phyloP scores from a whole-genome alignment of 1,140 invertebrate genomes.

The Radopholus similis region DNA sequence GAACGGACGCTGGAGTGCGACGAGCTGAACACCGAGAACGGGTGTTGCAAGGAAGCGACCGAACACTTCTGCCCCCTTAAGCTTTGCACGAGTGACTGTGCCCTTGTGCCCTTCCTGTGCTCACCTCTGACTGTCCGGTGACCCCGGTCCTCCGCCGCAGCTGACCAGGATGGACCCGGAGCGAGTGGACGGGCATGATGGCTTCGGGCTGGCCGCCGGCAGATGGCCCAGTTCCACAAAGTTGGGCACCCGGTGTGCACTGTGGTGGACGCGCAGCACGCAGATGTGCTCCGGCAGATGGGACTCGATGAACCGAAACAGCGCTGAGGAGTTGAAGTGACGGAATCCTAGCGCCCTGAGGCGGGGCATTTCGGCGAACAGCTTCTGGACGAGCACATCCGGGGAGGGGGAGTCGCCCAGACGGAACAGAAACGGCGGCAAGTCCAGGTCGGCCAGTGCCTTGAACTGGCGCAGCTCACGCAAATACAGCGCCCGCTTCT shows the following conservation, averaged over 20 bases:
- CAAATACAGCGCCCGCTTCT: conserved; percentile 30
- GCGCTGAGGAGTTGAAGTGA: conserved; percentile 44
- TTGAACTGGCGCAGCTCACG: conserved; percentile 20
- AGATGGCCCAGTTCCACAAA: conserved; percentile 27
- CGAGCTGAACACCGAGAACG: neutral
- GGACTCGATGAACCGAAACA: conserved; percentile 43
- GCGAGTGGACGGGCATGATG: neutral
- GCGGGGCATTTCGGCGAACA: conserved; percentile 30
- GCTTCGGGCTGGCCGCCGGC: conserved; percentile 6
- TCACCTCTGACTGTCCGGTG: neutral
- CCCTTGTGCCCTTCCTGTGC: no score
- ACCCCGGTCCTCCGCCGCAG: neutral
- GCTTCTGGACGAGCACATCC: conserved; percentile 31
- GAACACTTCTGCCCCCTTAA: neutral
- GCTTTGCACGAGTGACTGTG: no score
- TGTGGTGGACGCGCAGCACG: conserved; percentile 40
- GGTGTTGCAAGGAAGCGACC: neutral
- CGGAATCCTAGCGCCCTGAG: conserved; percentile 39
- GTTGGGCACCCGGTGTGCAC: conserved; percentile 35
- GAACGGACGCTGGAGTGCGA: neutral
- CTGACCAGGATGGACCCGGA: neutral
- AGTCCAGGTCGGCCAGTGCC: conserved; percentile 35
- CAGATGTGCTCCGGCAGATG: conserved; percentile 40
- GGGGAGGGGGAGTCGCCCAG: conserved; percentile 27
- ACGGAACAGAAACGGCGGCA: conserved; percentile 44